A percentile compares a stretch with the other conserved stretches of the same genome.
These are phyloP conservation scores for Popillia japonica DNA, from an alignment of 1,140 invertebrate genomes.

Conservation along the genomic window DNA sequence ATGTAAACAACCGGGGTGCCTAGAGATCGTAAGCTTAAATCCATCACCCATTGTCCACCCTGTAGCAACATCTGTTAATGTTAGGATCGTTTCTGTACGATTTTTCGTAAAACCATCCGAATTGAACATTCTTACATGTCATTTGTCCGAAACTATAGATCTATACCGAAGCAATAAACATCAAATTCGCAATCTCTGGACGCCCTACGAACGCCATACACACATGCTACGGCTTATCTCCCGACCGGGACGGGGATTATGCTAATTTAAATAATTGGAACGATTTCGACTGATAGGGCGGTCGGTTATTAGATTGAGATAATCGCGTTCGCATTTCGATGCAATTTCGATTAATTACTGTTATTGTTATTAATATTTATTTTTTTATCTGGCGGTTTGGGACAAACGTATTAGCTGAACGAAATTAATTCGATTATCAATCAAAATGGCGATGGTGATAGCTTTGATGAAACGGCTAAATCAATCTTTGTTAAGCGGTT, in stretches of 20 bases:
- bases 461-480: background rate
- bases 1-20: background rate
- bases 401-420: background rate
- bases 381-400: conserved; percentile 4
- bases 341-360: conserved; percentile 7
- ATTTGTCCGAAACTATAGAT: background rate
- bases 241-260: background rate
- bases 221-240: background rate
- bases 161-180: no score
- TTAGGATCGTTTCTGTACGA: background rate
- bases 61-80: conserved; percentile 1
- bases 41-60: background rate
- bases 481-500: background rate
- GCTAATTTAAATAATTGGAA: conserved; percentile 16
- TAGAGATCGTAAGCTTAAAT: background rate
- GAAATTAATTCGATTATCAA: conserved; percentile 16
- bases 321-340: conserved; percentile 4
- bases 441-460: background rate
- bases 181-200: background rate
- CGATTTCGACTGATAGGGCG: background rate
- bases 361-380: conserved; percentile 10
- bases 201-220: background rate
- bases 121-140: background rate
- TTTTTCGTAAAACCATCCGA: background rate
- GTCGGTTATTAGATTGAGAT: background rate